Conservation (phyloP, 2,797 vertebrate genomes). For the Heteromormyrus szaboi region DNA sequence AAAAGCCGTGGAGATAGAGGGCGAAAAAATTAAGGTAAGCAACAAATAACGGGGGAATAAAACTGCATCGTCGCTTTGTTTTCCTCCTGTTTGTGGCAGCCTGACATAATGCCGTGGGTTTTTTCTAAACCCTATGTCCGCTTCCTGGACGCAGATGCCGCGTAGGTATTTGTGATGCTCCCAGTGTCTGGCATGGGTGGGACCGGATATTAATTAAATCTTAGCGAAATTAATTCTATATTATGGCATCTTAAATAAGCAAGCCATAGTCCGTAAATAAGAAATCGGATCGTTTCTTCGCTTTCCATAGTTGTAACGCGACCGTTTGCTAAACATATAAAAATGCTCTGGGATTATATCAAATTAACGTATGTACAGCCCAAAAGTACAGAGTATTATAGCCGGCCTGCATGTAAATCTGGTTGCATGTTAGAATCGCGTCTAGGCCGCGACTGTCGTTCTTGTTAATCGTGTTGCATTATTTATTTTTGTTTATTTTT, state of each 20-base stretch:
- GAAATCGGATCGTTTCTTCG: neutral
- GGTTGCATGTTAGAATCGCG: neutral
- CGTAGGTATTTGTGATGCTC: neutral
- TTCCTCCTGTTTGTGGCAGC: neutral
- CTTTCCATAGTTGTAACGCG: neutral
- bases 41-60: conserved; percentile 13
- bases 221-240: neutral
- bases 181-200: neutral
- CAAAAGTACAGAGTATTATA: neutral
- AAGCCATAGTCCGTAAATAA: neutral
- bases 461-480: neutral
- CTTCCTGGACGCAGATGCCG: neutral
- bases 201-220: neutral
- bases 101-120: neutral
- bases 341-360: neutral
- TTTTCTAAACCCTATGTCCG: neutral
- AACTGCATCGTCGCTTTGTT: conserved; percentile 12
- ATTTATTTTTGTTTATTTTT: neutral
- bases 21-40: conserved; percentile 89
- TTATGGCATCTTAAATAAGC: neutral
- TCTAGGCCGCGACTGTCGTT: neutral
- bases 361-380: neutral
- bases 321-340: neutral
- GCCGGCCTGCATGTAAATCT: neutral
- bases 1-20: conserved; percentile 85